Evolutionary conservation across 2,113 vertebrate genomes (phyloP).

Genomic region (Anarhynchus alexandrinus): DNA sequence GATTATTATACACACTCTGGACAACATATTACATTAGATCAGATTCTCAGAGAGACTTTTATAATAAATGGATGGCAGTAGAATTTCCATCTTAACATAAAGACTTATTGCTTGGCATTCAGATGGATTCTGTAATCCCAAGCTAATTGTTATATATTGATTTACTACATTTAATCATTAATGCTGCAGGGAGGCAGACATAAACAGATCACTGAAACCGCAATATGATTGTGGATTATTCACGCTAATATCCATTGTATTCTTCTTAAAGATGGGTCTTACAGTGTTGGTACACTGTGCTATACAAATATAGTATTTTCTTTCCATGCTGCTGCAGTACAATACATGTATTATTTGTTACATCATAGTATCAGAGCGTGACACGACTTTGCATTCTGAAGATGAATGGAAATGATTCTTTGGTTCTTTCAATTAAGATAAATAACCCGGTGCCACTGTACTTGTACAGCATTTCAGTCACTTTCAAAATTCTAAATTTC

Average conservation of each 20-base stretch:
- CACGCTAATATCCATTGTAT: neutral
- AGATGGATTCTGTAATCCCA: conserved; percentile 44
- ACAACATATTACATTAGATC: conserved; percentile 32
- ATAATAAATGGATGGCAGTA: conserved; percentile 23
- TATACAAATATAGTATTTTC: neutral
- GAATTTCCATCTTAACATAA: conserved; percentile 32
- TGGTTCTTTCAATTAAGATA: neutral
- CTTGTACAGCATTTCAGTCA: neutral
- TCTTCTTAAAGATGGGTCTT: neutral
- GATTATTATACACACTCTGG: conserved; percentile 28
- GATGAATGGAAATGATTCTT: neutral
- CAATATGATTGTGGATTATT: conserved; percentile 3
- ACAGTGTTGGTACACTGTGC: neutral
- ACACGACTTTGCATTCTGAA: neutral
- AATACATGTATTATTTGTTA: neutral
- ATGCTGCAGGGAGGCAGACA: conserved; percentile 24
- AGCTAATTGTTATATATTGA: conserved; percentile 48
- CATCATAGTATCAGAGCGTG: neutral
- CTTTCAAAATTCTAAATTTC: neutral
- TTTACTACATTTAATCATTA: conserved; percentile 54
- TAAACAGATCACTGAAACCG: conserved; percentile 39
- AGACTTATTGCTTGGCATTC: conserved; percentile 37
- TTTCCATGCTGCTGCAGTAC: neutral
- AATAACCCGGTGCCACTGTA: neutral
- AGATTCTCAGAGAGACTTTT: conserved; percentile 41